These are phyloP conservation scores for Apostichopus japonicus DNA, from an alignment of 35 echinoderm and acorn worm genomes.

Conservation along the genomic window DNA sequence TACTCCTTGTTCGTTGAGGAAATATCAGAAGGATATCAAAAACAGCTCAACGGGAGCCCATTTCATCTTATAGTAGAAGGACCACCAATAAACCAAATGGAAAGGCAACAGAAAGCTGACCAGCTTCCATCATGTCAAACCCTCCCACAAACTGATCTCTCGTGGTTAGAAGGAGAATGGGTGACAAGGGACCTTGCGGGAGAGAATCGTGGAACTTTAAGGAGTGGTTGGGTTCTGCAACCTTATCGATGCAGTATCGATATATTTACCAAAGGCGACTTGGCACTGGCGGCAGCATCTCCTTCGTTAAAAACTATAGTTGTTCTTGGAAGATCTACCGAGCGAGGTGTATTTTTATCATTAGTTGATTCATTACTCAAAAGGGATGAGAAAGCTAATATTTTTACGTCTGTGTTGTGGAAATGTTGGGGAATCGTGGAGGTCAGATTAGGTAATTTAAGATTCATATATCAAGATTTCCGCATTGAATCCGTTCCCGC, in stretches of 20 bases:
- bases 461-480: conserved; percentile 45
- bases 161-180: conserved; percentile 27
- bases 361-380: conserved; percentile 3
- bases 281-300: conserved; percentile 19
- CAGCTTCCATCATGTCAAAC: conserved; percentile 34
- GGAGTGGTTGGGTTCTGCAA: conserved; percentile 33
- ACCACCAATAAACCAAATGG: neutral
- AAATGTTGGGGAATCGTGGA: conserved; percentile 24
- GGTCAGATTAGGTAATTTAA: conserved; percentile 1
- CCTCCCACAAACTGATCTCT: conserved; percentile 20
- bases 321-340: conserved; percentile 36
- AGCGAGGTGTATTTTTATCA: conserved; percentile 30
- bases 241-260: conserved; percentile 44
- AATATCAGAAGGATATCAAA: neutral
- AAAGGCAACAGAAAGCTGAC: neutral
- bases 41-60: conserved; percentile 6
- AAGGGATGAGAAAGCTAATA: conserved; percentile 2
- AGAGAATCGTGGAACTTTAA: neutral
- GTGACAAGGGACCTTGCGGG: neutral
- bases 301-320: conserved; percentile 1
- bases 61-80: neutral
- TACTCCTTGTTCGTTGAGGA: conserved; percentile 33
- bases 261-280: conserved; percentile 14
- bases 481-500: neutral
- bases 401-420: neutral